Conservation (phyloP, 2,888 invertebrate species). For the Dusona sp. region DNA sequence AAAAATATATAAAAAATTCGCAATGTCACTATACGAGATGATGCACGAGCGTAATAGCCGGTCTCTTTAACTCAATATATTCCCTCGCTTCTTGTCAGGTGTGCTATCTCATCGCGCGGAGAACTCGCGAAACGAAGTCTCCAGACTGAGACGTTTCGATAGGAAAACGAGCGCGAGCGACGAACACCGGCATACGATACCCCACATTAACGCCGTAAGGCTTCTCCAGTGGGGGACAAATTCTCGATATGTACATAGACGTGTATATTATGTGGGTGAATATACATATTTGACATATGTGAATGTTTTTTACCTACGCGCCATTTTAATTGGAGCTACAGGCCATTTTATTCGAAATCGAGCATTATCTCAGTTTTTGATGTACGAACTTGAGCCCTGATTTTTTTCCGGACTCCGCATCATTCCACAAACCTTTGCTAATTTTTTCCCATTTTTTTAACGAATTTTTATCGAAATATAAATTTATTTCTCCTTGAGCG, state of each 20-base stretch:
- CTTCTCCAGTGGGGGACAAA: slow-evolving; percentile 76
- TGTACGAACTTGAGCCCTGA: neutral
- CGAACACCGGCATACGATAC: slow-evolving; percentile 74
- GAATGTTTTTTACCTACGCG: neutral
- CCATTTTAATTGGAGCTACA: neutral
- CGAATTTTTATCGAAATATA: no score
- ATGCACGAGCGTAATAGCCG: slow-evolving; percentile 52
- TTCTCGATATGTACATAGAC: slow-evolving; percentile 28
- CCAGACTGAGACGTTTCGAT: slow-evolving; percentile 53
- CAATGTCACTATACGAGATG: slow-evolving; percentile 60
- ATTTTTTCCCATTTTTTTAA: no score
- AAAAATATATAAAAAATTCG: slow-evolving; percentile 14
- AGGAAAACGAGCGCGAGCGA: slow-evolving; percentile 48
- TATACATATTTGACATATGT: neutral
- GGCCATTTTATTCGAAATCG: neutral
- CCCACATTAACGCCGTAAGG: slow-evolving; percentile 76
- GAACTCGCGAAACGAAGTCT: slow-evolving; percentile 49
- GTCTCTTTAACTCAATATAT: slow-evolving; percentile 47
- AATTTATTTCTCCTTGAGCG: no score
- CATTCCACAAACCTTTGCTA: no score
- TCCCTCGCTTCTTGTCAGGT: slow-evolving; percentile 13
- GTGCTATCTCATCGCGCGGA: slow-evolving; percentile 42
- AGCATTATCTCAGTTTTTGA: neutral
- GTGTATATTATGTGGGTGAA: slow-evolving; percentile 8
- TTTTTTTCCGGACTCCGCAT: neutral